phyloP scores from a whole-genome alignment of 2,113 vertebrate species.

The Amblyopsis rosae region DNA sequence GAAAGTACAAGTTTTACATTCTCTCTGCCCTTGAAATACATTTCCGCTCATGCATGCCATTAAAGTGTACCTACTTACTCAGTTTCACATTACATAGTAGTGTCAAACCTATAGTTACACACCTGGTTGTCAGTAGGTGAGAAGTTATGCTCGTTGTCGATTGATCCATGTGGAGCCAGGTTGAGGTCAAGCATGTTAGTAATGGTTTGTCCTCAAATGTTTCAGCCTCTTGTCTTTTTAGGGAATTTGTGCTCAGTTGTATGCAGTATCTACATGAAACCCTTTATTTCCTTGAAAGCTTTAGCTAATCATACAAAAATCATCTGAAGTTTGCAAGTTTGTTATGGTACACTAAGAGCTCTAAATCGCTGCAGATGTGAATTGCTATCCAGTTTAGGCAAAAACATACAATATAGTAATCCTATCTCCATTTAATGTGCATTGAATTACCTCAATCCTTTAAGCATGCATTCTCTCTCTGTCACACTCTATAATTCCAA shows the following conservation, averaged over 20 bases:
- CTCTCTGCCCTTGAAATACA: neutral
- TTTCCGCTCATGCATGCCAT: neutral
- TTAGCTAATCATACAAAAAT: no score
- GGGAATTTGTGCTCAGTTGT: no score
- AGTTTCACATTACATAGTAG: slow-evolving; percentile 1
- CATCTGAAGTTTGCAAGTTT: no score
- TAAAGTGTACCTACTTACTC: slow-evolving; percentile 8
- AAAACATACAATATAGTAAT: neutral
- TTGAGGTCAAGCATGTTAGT: slow-evolving; percentile 35
- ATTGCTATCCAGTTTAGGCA: neutral
- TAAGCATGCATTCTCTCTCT: no score
- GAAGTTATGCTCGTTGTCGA: slow-evolving; percentile 46
- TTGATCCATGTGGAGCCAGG: slow-evolving; percentile 35
- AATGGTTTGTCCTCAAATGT: slow-evolving; percentile 33
- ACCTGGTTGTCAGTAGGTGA: slow-evolving; percentile 53
- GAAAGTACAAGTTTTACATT: neutral
- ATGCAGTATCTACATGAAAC: no score
- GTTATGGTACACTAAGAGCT: neutral
- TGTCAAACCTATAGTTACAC: slow-evolving; percentile 22
- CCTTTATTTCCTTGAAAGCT: slow-evolving; percentile 10
- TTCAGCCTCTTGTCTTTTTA: slow-evolving; percentile 2
- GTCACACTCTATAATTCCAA: no score
- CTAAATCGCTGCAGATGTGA: neutral
- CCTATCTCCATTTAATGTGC: no score
- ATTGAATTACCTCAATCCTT: no score